Base-by-base conservation (phyloP, 1,140 invertebrate species). In the Drosophila rhopaloa region DNA sequence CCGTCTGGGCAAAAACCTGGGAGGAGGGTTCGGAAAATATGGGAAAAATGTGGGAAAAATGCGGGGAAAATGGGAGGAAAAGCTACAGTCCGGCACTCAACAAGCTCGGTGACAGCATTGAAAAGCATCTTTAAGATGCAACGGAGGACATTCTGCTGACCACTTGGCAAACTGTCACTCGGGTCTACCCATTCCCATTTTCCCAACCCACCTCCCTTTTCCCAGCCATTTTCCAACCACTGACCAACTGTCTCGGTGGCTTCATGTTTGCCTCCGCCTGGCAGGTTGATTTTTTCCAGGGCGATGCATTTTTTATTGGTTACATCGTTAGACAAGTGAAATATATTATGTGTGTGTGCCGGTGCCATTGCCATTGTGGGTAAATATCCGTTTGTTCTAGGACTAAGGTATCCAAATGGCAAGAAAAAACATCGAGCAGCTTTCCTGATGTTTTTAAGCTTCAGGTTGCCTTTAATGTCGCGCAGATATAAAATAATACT, bases 261-360 rank as follows among this genome's bases (percentile, higher is more conserved):
- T 27, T 40, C 32, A 14, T 57, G 40, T 68, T 50, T 38, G 47
- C 29, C n/a, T 61, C 60, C 51, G 50, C 38, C 50, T 80, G 78
- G 72, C 78, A 80, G 78, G 63, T 80, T 71, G 58, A 70, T 71
- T 63, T 68, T 76, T 76, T 41, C 61, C 40, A 46, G 50, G 16
- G 66, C 63, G 53, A 62, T 85, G 77, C 77, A 85, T 68, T 85
- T 84, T 84, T 85, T 85, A 85, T 85, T 77, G 81, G 59, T 81
- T 79, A 85, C 73, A 80, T 84, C 71, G 79, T 82, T 82, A 77
- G 75, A 77, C 74, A 70, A 44, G 44, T 62, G 57, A 82, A 82
- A 74, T 81, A 82, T 82, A 63, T 62, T 81, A 82, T 82, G 72
- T 62, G 53, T 77, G 53, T 77, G 74, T 37, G 44, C 3, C 6